Conservation (phyloP, 2,797 vertebrate genomes). For the Sebastes goodei region DNA sequence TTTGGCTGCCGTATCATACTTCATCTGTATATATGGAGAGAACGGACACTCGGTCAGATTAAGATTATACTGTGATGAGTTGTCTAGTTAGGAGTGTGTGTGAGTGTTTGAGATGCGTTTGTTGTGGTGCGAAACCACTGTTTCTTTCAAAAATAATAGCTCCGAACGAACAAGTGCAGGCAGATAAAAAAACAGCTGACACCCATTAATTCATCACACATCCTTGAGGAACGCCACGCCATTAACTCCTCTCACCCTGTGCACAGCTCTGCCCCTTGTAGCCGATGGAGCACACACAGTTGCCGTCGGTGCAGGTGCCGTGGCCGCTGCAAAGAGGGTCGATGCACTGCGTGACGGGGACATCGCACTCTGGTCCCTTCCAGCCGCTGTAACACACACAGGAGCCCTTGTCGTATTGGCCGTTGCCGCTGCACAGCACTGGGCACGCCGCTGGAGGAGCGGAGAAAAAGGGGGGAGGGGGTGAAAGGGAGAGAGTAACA, state of each 20-base stretch:
- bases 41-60: slow-evolving; percentile 42
- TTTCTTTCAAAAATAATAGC: slow-evolving; percentile 20
- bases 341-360: slow-evolving; percentile 93
- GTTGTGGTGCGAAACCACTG: slow-evolving; percentile 5
- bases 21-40: slow-evolving; percentile 57
- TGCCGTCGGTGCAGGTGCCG: slow-evolving; percentile 94
- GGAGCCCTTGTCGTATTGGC: slow-evolving; percentile 96
- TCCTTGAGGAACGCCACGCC: background rate
- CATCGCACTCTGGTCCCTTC: slow-evolving; percentile 96
- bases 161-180: background rate
- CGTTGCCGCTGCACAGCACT: slow-evolving; percentile 96
- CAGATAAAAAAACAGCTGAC: background rate
- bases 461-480: background rate
- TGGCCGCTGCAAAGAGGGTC: slow-evolving; percentile 94
- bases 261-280: slow-evolving; percentile 95
- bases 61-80: slow-evolving; percentile 51
- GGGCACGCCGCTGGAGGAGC: slow-evolving; percentile 90
- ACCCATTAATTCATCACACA: slow-evolving; percentile 7
- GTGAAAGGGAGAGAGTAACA: slow-evolving; percentile 11
- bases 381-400: slow-evolving; percentile 98
- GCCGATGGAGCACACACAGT: slow-evolving; percentile 93
- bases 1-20: slow-evolving; percentile 54
- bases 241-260: slow-evolving; percentile 87
- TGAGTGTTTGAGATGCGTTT: slow-evolving; percentile 12
- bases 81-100: slow-evolving; percentile 22